Evolutionary conservation across 2,888 invertebrate genomes (phyloP).

Genomic region (Pantelozetes paolii): DNA sequence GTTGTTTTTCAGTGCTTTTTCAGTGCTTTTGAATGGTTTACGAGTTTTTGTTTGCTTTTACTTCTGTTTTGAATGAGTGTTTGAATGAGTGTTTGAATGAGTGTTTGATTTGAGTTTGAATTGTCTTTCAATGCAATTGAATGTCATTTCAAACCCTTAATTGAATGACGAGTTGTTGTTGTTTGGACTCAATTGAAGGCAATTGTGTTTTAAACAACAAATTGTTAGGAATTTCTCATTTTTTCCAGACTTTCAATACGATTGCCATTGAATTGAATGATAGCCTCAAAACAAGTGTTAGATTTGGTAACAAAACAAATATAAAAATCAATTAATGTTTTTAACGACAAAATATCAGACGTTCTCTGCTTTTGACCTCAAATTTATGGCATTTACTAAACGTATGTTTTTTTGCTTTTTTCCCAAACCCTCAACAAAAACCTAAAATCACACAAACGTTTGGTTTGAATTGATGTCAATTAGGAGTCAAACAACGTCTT

Average conservation of each 20-base stretch:
- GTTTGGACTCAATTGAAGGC: not conserved
- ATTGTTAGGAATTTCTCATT: constrained; percentile 19
- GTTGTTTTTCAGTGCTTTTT: not conserved
- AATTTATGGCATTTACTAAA: constrained; percentile 15
- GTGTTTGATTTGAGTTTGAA: not conserved
- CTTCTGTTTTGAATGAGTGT: not conserved
- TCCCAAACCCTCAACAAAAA: constrained; percentile 27
- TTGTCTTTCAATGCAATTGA: not conserved
- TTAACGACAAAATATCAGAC: constrained; percentile 8
- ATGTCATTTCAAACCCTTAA: constrained; percentile 12
- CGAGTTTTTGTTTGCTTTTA: not conserved
- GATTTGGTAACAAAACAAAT: constrained; percentile 8
- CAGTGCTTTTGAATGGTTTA: not conserved
- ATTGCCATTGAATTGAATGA: constrained; percentile 26
- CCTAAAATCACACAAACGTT: constrained; percentile 33
- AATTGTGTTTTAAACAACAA: not conserved
- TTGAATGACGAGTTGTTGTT: not conserved
- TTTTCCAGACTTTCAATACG: not conserved
- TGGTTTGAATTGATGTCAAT: constrained; percentile 34
- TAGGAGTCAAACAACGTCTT: not conserved
- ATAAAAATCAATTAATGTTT: not conserved
- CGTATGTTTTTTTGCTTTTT: constrained; percentile 33
- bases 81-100: not conserved
- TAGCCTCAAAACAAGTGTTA: not conserved
- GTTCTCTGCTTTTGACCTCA: constrained; percentile 10